A percentile compares a stretch with the other conserved stretches of the same genome.
These are phyloP conservation scores for Eupelmus urozonus DNA, from an alignment of 2,888 invertebrate genomes.

Conservation along the genomic window DNA sequence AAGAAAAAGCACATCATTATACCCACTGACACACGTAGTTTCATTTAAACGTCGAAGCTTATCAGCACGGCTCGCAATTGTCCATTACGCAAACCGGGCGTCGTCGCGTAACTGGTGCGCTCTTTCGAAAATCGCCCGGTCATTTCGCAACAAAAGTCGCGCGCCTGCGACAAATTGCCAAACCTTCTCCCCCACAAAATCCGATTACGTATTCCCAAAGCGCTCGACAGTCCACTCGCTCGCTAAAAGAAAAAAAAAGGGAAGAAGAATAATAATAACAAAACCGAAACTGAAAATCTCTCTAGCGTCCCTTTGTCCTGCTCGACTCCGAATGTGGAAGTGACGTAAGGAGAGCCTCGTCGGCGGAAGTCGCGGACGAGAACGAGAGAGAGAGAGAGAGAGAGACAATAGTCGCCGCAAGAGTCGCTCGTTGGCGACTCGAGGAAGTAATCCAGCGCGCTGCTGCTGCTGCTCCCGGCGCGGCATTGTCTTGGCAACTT, in stretches of 20 bases:
- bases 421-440: too few relatives aligned
- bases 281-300: not conserved
- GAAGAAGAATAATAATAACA: not conserved
- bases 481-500: conserved; percentile 76
- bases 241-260: not conserved
- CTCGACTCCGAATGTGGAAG: conserved; percentile 29
- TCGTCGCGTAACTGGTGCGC: conserved; percentile 1
- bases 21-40: not conserved
- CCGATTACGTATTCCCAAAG: conserved; percentile 34
- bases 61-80: not conserved
- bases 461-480: conserved; percentile 2
- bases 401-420: conserved; percentile 33
- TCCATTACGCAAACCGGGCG: not conserved
- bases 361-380: conserved; percentile 34
- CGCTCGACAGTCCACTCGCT: not conserved
- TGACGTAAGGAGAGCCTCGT: conserved; percentile 51
- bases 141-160: conserved; percentile 8
- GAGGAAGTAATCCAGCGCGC: conserved; percentile 42
- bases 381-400: too few relatives aligned
- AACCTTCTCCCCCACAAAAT: conserved; percentile 14
- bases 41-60: not conserved
- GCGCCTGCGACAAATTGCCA: conserved; percentile 17
- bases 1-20: not conserved
- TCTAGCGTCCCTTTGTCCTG: not conserved
- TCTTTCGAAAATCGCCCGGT: not conserved